Percentiles rank a stretch among this genome's conserved stretches.
These are phyloP conservation scores for Drosophila helvetica DNA, from an alignment of 2,888 invertebrate species.

Conservation along the genomic window DNA sequence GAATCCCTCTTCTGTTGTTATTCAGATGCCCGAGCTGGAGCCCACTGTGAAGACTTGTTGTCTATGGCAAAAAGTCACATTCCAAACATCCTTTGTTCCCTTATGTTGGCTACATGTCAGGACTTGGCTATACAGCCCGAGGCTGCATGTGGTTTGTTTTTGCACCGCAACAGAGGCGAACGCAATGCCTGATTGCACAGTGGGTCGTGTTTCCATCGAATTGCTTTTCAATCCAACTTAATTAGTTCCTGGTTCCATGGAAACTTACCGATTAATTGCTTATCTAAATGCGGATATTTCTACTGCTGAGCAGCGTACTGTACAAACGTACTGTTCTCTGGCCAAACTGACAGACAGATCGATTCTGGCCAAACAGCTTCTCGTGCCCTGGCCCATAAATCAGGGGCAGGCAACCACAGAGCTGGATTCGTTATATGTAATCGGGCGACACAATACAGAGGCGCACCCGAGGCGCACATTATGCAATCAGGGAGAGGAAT, in stretches of 20 bases:
- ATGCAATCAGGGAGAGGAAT: slow-evolving; percentile 30
- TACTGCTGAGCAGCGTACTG: too few relatives aligned
- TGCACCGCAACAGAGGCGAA: not conserved
- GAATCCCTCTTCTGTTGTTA: not conserved
- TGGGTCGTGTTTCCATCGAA: not conserved
- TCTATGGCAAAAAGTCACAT: not conserved
- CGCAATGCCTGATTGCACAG: too few relatives aligned
- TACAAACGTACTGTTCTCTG: not conserved
- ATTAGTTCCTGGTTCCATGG: slow-evolving; percentile 12
- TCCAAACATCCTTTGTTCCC: too few relatives aligned
- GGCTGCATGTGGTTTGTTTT: not conserved
- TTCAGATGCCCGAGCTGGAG: not conserved
- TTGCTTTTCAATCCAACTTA: slow-evolving; percentile 25
- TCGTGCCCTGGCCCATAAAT: slow-evolving; percentile 26
- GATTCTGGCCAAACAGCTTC: not conserved
- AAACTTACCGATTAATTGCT: slow-evolving; percentile 10
- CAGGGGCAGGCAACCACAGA: slow-evolving; percentile 9
- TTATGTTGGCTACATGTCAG: too few relatives aligned
- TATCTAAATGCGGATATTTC: not conserved
- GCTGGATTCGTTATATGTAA: slow-evolving; percentile 16
- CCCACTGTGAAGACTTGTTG: not conserved
- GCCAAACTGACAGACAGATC: slow-evolving; percentile 7
- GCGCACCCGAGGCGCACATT: slow-evolving; percentile 13
- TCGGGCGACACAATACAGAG: slow-evolving; percentile 16
- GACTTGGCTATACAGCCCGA: too few relatives aligned